Percentiles rank a stretch among this genome's conserved stretches.
phyloP scores from a whole-genome alignment of 2,888 invertebrate species.

The Liposcelis brunnea region DNA sequence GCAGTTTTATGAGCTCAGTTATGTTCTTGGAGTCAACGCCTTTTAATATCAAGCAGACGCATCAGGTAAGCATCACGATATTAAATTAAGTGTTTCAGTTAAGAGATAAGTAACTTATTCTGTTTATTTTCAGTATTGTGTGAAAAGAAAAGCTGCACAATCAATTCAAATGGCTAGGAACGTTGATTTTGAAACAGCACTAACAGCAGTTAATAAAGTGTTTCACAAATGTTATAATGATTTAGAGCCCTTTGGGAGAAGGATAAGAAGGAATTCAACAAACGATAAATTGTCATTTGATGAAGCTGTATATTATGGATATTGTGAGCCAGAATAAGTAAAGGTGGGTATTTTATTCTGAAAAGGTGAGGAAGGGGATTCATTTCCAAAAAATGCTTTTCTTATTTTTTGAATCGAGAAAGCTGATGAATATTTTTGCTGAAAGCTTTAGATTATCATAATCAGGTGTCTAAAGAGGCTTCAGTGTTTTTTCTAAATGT shows the following conservation, averaged over 20 bases:
- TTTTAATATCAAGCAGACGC: constrained; percentile 51
- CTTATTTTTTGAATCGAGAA: too few relatives aligned
- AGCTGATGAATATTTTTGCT: too few relatives aligned
- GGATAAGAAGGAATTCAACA: constrained; percentile 47
- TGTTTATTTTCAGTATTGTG: constrained; percentile 50
- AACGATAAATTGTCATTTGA: constrained; percentile 59
- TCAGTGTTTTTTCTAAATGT: too few relatives aligned
- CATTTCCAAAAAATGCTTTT: too few relatives aligned
- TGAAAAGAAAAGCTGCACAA: constrained; percentile 68
- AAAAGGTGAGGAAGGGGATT: too few relatives aligned
- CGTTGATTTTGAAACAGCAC: constrained; percentile 51
- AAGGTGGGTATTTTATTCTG: too few relatives aligned
- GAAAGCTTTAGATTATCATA: too few relatives aligned
- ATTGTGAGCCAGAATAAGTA: constrained; percentile 33
- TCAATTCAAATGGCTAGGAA: constrained; percentile 71
- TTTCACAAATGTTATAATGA: constrained; percentile 84
- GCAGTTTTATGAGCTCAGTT: constrained; percentile 69
- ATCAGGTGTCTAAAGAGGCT: too few relatives aligned
- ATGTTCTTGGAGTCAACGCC: constrained; percentile 57
- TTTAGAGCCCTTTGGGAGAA: constrained; percentile 75
- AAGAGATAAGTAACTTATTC: too few relatives aligned
- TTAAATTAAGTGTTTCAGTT: not conserved
- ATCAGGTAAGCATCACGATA: constrained; percentile 49
- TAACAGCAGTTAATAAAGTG: constrained; percentile 63
- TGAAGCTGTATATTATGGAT: constrained; percentile 65